Conservation (phyloP, 2,797 vertebrate genomes). For the Melanotaenia trifasciata region DNA sequence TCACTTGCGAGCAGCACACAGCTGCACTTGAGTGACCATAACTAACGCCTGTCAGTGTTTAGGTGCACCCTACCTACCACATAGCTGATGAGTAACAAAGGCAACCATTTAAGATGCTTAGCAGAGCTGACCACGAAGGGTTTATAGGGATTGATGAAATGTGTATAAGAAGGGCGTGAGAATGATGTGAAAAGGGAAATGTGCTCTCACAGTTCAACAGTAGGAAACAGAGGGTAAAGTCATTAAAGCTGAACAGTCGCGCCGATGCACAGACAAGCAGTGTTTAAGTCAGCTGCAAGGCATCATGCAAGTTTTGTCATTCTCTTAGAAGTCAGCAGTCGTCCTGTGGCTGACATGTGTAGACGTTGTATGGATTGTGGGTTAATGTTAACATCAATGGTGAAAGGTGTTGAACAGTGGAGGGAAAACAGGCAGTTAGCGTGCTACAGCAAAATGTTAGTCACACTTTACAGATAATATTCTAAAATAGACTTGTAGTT, state of each 20-base stretch:
- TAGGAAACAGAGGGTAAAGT: constrained; percentile 72
- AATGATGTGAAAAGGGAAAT: constrained; percentile 57
- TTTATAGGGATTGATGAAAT: constrained; percentile 57
- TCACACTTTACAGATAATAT: background rate
- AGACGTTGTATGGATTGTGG: constrained; percentile 3
- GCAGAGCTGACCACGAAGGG: constrained; percentile 48
- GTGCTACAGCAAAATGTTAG: background rate
- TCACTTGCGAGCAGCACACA: constrained; percentile 46
- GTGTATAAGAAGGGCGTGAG: constrained; percentile 63
- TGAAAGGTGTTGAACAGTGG: constrained; percentile 25
- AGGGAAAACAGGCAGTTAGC: background rate
- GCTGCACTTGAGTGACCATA: constrained; percentile 45
- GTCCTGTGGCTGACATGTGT: background rate
- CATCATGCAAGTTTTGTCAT: constrained; percentile 30
- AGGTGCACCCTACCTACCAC: constrained; percentile 59
- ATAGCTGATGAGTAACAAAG: constrained; percentile 53
- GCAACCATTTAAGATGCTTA: constrained; percentile 63
- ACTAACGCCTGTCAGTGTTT: constrained; percentile 52
- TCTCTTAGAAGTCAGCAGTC: constrained; percentile 21
- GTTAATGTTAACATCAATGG: constrained; percentile 40
- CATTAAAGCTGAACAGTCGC: constrained; percentile 54
- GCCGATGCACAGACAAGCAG: constrained; percentile 24
- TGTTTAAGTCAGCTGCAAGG: constrained; percentile 54
- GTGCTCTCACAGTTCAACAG: constrained; percentile 39
- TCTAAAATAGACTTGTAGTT: background rate